A percentile compares a stretch with the other conserved stretches of the same genome.
Evolutionary conservation across 2,888 invertebrate genomes (phyloP).

Genomic region (Auanema freiburgensis): DNA sequence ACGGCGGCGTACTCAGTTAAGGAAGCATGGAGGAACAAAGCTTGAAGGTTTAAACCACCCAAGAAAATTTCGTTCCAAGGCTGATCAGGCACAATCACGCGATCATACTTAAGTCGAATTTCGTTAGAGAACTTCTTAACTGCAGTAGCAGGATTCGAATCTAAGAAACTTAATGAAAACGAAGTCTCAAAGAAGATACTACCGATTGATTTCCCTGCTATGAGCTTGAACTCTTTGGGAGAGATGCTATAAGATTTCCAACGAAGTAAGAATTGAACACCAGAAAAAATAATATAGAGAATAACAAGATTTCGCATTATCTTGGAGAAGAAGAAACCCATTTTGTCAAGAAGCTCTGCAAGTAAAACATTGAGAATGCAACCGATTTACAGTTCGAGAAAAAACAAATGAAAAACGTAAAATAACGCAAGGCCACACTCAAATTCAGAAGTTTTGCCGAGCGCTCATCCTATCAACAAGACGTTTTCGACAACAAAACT

Average conservation of each 20-base stretch:
- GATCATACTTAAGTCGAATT: no score
- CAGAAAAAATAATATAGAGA: slow-evolving; percentile 32
- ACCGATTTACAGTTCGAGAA: not conserved
- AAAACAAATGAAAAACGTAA: slow-evolving; percentile 5
- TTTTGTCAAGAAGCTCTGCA: slow-evolving; percentile 22
- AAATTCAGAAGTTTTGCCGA: not conserved
- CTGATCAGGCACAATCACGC: no score
- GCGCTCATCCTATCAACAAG: not conserved
- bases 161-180: not conserved
- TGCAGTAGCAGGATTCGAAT: no score
- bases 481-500: not conserved
- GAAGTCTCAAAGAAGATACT: not conserved
- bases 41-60: slow-evolving; percentile 13
- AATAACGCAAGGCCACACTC: not conserved
- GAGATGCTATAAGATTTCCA: slow-evolving; percentile 53
- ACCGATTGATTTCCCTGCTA: slow-evolving; percentile 49
- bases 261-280: slow-evolving; percentile 39
- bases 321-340: slow-evolving; percentile 55
- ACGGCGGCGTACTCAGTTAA: slow-evolving; percentile 57
- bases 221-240: slow-evolving; percentile 55
- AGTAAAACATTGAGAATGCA: slow-evolving; percentile 2
- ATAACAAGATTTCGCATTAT: slow-evolving; percentile 42
- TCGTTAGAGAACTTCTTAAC: no score
- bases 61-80: no score
- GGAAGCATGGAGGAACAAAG: slow-evolving; percentile 45